These are phyloP conservation scores for Drosophila setosimentum DNA, from an alignment of 2,888 invertebrate species.

Conservation along the genomic window DNA sequence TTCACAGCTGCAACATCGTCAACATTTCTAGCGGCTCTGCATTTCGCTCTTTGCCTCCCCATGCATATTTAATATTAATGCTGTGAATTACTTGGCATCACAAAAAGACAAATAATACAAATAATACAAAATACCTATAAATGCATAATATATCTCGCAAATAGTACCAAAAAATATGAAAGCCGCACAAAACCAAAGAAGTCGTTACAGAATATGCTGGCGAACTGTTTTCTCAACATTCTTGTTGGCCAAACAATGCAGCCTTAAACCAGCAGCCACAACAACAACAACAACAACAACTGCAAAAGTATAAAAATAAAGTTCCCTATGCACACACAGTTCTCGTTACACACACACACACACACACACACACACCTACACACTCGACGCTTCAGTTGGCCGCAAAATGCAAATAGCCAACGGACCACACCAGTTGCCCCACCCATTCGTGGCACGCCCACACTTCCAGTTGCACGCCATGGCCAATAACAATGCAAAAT, in stretches of 20 bases:
- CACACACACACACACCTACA: conserved; percentile 15
- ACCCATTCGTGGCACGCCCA: conserved; percentile 42
- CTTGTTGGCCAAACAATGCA: conserved; percentile 49
- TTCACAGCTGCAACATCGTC: conserved; percentile 52
- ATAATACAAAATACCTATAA: no score
- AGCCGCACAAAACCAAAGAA: conserved; percentile 49
- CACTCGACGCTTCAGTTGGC: conserved; percentile 41
- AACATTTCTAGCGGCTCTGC: conserved; percentile 37
- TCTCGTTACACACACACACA: conserved; percentile 18
- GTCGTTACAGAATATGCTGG: conserved; percentile 17
- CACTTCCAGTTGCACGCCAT: conserved; percentile 16
- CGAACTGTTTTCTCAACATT: conserved; percentile 19
- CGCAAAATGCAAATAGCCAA: conserved; percentile 65
- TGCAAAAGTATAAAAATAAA: conserved; percentile 21
- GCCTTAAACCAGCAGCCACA: conserved; percentile 31
- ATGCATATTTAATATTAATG: conserved; percentile 76
- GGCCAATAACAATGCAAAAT: conserved; percentile 78
- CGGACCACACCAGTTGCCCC: conserved; percentile 20
- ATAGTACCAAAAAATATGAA: conserved; percentile 40
- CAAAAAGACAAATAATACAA: conserved; percentile 6
- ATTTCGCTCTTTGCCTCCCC: conserved; percentile 53
- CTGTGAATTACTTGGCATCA: conserved; percentile 61
- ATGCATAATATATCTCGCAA: conserved; percentile 26
- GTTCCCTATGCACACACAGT: conserved; percentile 23
- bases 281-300: conserved; percentile 8